Evolutionary conservation across 2,797 vertebrate species (phyloP).

Genomic region (Cheirogaleus major): DNA sequence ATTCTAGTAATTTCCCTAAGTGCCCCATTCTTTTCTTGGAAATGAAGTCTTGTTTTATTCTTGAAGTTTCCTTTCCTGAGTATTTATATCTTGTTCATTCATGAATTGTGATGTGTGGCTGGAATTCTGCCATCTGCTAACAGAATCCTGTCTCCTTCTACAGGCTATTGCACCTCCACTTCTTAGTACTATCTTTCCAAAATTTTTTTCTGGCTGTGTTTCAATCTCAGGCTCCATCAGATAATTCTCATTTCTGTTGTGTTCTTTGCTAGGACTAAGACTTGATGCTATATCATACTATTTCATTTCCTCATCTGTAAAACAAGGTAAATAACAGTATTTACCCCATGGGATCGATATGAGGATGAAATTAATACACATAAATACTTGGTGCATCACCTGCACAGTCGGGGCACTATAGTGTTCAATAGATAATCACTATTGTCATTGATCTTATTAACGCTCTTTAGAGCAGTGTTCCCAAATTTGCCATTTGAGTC

Average conservation of each 20-base stretch:
- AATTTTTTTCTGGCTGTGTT: neutral
- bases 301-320: neutral
- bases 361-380: neutral
- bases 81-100: neutral
- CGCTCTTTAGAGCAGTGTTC: neutral
- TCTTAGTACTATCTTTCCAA: neutral
- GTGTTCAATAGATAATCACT: neutral
- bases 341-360: neutral
- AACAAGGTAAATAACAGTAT: neutral
- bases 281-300: neutral
- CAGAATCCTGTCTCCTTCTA: neutral
- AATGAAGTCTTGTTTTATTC: neutral
- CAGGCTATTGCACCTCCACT: neutral
- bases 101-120: neutral
- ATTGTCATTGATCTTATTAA: neutral
- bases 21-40: neutral
- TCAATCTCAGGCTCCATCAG: neutral
- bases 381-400: neutral
- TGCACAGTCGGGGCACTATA: neutral
- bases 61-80: neutral
- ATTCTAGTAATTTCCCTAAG: neutral
- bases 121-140: neutral
- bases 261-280: neutral
- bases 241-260: neutral
- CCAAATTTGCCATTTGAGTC: neutral